A percentile compares a stretch with the other conserved stretches of the same genome.
Conservation (phyloP, 2,888 invertebrate genomes). For the Micropterix aruncella region DNA sequence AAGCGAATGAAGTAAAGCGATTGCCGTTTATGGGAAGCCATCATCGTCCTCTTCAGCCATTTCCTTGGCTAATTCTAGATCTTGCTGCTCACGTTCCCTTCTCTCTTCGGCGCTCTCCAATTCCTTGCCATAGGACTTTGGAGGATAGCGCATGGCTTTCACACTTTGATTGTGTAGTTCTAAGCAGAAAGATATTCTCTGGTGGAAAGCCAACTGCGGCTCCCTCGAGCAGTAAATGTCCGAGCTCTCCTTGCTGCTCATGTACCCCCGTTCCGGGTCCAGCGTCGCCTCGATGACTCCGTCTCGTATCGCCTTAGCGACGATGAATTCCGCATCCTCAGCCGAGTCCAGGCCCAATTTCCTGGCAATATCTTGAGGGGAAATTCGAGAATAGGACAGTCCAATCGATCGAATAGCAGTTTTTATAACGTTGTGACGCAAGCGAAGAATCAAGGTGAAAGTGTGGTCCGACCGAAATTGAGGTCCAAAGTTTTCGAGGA, state of each 20-base stretch:
- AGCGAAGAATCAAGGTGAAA: constrained; percentile 85
- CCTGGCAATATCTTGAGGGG: constrained; percentile 85
- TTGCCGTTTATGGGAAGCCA: constrained; percentile 49
- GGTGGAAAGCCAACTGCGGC: constrained; percentile 91
- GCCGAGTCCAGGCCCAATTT: constrained; percentile 90
- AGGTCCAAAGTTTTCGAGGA: constrained; percentile 77
- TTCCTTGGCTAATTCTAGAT: constrained; percentile 97
- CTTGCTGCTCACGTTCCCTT: constrained; percentile 92
- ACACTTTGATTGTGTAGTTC: constrained; percentile 98
- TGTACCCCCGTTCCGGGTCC: constrained; percentile 89
- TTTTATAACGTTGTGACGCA: constrained; percentile 98
- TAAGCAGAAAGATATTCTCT: constrained; percentile 92
- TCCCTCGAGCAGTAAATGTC: constrained; percentile 96
- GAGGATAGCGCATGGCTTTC: constrained; percentile 98
- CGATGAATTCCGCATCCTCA: constrained; percentile 98
- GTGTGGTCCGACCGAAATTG: constrained; percentile 92
- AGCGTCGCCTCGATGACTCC: constrained; percentile 97
- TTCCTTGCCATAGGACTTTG: constrained; percentile 96
- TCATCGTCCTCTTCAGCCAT: constrained; percentile 99
- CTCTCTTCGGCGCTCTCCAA: constrained; percentile 95
- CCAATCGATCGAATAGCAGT: constrained; percentile 95
- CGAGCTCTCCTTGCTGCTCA: constrained; percentile 94
- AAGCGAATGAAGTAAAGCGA: too few relatives aligned
- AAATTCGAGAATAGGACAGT: constrained; percentile 90
- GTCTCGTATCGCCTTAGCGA: constrained; percentile 94